A percentile compares a stretch with the other conserved stretches of the same genome.
phyloP scores from a whole-genome alignment of 2,113 vertebrate genomes.

The Oryzias javanicus region DNA sequence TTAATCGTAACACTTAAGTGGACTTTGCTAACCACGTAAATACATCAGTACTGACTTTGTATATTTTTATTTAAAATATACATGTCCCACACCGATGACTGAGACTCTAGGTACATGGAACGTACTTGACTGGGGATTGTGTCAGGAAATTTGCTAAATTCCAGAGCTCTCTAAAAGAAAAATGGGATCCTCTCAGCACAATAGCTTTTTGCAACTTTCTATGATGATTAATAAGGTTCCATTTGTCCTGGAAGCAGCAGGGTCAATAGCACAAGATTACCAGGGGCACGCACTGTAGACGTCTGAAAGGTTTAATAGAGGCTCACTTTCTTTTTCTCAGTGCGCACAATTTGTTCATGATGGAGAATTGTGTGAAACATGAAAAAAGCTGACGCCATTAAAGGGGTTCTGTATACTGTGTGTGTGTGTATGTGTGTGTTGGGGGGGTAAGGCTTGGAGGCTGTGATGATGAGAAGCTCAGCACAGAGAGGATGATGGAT shows the following conservation, averaged over 20 bases:
- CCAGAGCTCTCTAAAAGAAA: constrained; percentile 33
- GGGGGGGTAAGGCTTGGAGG: constrained; percentile 15
- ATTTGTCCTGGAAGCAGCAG: constrained; percentile 51
- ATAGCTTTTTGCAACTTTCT: constrained; percentile 45
- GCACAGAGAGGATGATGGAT: constrained; percentile 49
- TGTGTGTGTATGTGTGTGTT: constrained; percentile 13
- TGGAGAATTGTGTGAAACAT: constrained; percentile 22
- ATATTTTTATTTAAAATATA: no score
- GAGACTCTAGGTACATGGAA: not conserved
- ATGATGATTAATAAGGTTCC: constrained; percentile 64
- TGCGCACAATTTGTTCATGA: constrained; percentile 35
- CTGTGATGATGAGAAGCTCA: constrained; percentile 46
- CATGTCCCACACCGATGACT: no score
- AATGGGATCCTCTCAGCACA: constrained; percentile 35
- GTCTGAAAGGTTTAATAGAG: constrained; percentile 43
- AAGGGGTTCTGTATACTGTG: constrained; percentile 22
- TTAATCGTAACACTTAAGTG: no score
- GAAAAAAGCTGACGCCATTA: constrained; percentile 34
- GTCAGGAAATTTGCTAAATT: constrained; percentile 24
- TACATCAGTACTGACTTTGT: no score
- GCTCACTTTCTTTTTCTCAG: constrained; percentile 27
- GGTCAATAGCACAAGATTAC: constrained; percentile 60
- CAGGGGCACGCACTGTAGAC: constrained; percentile 36
- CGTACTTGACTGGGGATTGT: constrained; percentile 20
- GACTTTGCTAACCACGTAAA: no score